phyloP scores from a whole-genome alignment of 2,113 vertebrate genomes.

The Oryzias celebensis region DNA sequence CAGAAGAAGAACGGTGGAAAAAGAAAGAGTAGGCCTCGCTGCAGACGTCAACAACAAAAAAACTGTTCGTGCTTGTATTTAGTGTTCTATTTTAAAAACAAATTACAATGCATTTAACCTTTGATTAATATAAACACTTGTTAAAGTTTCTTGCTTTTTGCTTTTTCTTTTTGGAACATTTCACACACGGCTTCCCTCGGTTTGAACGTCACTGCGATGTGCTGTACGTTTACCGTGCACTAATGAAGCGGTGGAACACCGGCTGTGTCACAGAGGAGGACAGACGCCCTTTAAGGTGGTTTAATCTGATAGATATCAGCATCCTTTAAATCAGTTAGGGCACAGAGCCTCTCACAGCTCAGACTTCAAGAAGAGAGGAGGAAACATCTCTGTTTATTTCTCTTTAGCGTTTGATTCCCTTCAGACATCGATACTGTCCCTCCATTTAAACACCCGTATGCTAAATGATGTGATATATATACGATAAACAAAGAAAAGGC shows the following conservation, averaged over 20 bases:
- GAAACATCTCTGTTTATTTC: not conserved
- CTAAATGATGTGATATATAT: too few species aligned
- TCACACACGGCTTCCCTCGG: not conserved
- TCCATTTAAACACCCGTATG: slow-evolving; percentile 3
- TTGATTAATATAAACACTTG: too few species aligned
- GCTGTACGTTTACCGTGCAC: not conserved
- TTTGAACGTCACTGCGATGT: not conserved
- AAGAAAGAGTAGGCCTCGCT: too few species aligned
- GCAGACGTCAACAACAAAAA: too few species aligned
- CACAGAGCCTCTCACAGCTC: slow-evolving; percentile 10
- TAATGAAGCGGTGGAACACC: slow-evolving; percentile 16
- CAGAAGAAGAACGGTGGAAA: too few species aligned
- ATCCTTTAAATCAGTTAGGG: not conserved
- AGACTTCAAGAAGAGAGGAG: not conserved
- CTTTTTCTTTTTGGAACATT: not conserved
- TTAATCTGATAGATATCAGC: slow-evolving; percentile 32
- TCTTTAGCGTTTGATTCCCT: slow-evolving; percentile 18
- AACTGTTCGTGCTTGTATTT: too few species aligned
- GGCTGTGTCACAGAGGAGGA: slow-evolving; percentile 28
- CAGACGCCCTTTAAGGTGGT: slow-evolving; percentile 14
- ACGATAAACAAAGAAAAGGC: not conserved
- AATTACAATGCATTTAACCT: too few species aligned
- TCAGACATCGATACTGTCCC: slow-evolving; percentile 40
- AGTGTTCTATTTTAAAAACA: too few species aligned
- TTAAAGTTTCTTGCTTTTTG: not conserved